Evolutionary conservation across 2,888 invertebrate species (phyloP), one percentile per base, ranked within the genome.

Genomic region (Bombylius major): DNA sequence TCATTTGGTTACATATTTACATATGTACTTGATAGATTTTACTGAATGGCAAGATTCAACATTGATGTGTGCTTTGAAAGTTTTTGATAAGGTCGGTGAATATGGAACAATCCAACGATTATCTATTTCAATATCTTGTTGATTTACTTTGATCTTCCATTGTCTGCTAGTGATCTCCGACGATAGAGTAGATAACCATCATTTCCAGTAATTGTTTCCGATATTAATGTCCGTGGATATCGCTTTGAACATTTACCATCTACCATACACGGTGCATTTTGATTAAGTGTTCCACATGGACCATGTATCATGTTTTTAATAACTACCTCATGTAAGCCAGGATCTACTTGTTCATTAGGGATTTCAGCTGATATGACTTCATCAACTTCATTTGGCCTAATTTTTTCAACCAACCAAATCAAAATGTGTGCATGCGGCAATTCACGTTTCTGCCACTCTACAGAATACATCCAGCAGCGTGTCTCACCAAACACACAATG

Each of bases 241-340:
- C 60, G 58, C 64, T 76, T 75, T 1, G 64, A 60, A 61, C 75
- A 76, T 49, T 61, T 59, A 1, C 64, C 64, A 34, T 69, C 63
- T 52, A 60, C 61, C 69, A 67, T 70, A 60, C 69, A 71, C 9
- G 65, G 65, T 47, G 59, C 59, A 48, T 53, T 49, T n/a, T 31
- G 42, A 55, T 69, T 69, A 7, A 60, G 46, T 45, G 39, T 31
- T 33, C 66, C 67, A 57, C 69, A 67, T 31, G 67, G 67, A 31
- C 69, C 68, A 64, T 70, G 70, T 53, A 69, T 65, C 68, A 73
- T 75, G 51, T 69, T 62, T 53, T 50, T 63, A 5, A 14, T 65
- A 5, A 66, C 61, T 44, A 65, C 56, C 13, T 65, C 61, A 60
- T 58, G 61, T 8, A 69, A 47, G 55, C 33, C 42, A 61, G 47